Evolutionary conservation across 2,888 invertebrate species (phyloP).

Genomic region (Hypena proboscidalis): DNA sequence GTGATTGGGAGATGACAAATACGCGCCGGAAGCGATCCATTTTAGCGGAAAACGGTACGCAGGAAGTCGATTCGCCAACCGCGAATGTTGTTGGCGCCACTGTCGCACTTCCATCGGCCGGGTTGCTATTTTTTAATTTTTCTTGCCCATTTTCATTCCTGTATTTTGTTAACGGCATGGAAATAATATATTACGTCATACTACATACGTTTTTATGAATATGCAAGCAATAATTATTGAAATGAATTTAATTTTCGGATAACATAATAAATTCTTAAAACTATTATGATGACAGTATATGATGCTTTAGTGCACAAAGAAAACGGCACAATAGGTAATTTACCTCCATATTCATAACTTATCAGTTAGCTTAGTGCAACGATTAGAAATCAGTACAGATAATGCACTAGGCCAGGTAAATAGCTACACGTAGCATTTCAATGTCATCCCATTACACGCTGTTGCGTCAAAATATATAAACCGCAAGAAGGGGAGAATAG

Average conservation of each 20-base stretch:
- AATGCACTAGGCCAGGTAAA: slow-evolving; percentile 30
- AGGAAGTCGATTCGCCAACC: slow-evolving; percentile 83
- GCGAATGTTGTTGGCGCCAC: slow-evolving; percentile 80
- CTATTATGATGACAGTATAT: no score
- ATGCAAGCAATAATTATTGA: no score
- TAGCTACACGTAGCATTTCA: slow-evolving; percentile 28
- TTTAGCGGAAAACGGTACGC: slow-evolving; percentile 80
- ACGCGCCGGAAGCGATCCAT: slow-evolving; percentile 83
- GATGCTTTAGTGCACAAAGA: no score
- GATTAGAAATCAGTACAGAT: slow-evolving; percentile 24
- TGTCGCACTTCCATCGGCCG: slow-evolving; percentile 45
- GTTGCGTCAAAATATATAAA: slow-evolving; percentile 58
- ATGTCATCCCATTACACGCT: slow-evolving; percentile 37
- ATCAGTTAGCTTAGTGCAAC: slow-evolving; percentile 22
- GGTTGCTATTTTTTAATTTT: slow-evolving; percentile 50
- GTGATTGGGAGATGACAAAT: slow-evolving; percentile 81
- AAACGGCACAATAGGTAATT: slow-evolving; percentile 24
- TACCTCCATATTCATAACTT: slow-evolving; percentile 18
- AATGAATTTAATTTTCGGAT: no score
- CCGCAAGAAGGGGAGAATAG: slow-evolving; percentile 51
- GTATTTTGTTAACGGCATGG: slow-evolving; percentile 23
- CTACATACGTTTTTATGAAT: no score
- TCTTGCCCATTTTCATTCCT: slow-evolving; percentile 34
- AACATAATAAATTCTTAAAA: no score
- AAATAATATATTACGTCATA: slow-evolving; percentile 15